These are phyloP conservation scores for Oryctes rhinoceros DNA, from an alignment of 1,140 invertebrate genomes.

Conservation along the genomic window DNA sequence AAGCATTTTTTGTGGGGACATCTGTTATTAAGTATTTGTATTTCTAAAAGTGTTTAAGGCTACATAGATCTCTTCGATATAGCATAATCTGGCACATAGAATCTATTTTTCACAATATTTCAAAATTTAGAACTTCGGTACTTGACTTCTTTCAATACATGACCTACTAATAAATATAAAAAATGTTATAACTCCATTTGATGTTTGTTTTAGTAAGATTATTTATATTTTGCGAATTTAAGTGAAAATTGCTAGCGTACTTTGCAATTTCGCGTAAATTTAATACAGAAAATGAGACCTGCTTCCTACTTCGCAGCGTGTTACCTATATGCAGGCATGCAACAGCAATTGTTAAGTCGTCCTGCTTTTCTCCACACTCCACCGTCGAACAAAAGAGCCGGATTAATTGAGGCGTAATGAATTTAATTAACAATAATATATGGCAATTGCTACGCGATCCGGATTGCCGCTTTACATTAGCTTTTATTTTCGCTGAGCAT, in stretches of 20 bases:
- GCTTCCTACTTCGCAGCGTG: background rate
- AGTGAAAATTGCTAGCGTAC: background rate
- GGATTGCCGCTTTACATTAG: conserved; percentile 22
- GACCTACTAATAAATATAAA: too few relatives aligned
- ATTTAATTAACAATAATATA: conserved; percentile 38
- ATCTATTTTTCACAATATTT: too few relatives aligned
- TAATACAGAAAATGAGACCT: too few relatives aligned
- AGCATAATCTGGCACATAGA: too few relatives aligned
- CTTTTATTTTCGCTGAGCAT: conserved; percentile 23
- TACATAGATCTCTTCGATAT: too few relatives aligned
- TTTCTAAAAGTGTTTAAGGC: too few relatives aligned
- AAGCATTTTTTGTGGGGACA: too few relatives aligned
- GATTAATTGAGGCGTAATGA: conserved; percentile 37
- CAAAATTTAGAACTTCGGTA: too few relatives aligned
- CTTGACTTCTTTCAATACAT: too few relatives aligned
- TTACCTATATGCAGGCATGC: background rate
- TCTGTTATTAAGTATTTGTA: too few relatives aligned
- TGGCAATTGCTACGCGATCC: conserved; percentile 31
- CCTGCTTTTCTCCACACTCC: background rate
- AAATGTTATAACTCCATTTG: background rate
- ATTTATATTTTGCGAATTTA: background rate
- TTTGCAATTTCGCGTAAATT: too few relatives aligned
- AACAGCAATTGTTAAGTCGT: background rate
- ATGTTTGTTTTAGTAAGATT: background rate
- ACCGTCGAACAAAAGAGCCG: conserved; percentile 1